Evolutionary conservation across 2,888 invertebrate species (phyloP), one percentile per base, ranked within the genome.

Genomic region (Malthinus flaveolus): DNA sequence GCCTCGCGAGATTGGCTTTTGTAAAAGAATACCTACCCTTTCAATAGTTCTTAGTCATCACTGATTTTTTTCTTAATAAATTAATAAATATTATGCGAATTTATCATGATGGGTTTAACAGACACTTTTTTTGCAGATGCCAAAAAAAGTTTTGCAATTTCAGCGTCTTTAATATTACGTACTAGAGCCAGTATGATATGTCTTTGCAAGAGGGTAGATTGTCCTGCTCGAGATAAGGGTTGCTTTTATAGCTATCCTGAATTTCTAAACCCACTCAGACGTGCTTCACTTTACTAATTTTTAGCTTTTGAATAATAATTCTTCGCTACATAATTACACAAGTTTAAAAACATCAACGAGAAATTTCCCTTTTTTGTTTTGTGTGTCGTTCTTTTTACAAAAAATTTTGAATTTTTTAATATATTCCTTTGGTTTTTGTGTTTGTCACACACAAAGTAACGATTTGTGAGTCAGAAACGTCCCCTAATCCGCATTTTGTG

Each of bases 401-500:
- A 15, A 42, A 42, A 42, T 12, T 10, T 12, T 10, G 11, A 9
- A 11, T 15, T 15, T 42, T 42, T 42, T 15, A 42, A 13, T 23
- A 15, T 42, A 15, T 42, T 10, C 11, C 39, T 42, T 12, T 42
- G 13, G 13, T 42, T 42, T 23, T 23, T 12, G 39, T 42, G 10
- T 37, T 37, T 37, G 37, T 42, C 15, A 42, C n/a, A 23, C 23
- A 42, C 23, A 13, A 23, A 42, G 15, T 42, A 42, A 42, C 23
- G 39, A 42, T 42, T 32, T 45, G 47, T 55, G 55, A 55, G 42
- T 55, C 55, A 55, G 39, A 49, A 10, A 35, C 34, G 49, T 32
- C 33, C 53, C 53, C 42, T 54, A 54, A 55, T 55, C 55, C 49
- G 32, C 32, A 49, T 39, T 56, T 56, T 56, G 56, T 56, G 49